Evolutionary conservation across 1,140 invertebrate species (phyloP), one percentile per base, ranked within the genome.

Genomic region (Epicauta chinensis): DNA sequence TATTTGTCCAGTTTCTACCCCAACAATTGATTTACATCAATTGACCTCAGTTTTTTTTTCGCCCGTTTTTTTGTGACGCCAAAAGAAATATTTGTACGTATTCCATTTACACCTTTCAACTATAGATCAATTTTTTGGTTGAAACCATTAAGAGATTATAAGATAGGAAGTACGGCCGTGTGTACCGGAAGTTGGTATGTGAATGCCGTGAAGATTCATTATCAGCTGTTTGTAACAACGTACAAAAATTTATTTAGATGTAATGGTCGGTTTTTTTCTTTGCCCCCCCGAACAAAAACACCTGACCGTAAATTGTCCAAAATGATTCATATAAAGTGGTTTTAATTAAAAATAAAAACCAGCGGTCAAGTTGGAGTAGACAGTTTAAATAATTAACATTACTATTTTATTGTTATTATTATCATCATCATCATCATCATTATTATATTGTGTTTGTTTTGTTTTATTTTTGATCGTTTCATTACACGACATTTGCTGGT

Each of bases 1-100:
- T 59, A 59, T 61, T 63, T 60, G 62, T 63, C 57, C 59, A 52
- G 51, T 37, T 58, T 23, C 23, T 44, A 51, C 43, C 49, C 55
- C 40, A 44, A 39, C 62, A 61, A 63, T 63, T 63, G 62, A 63
- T 63, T 63, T 61, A 63, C 62, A 63, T 63, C 51, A 59, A 60
- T 57, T 42, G 45, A 44, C 53, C 40, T 17, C 34, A 47, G 38
- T 56, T 61, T 61, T 59, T 61, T 39, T 11, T 29, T 15, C 12
- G 30, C 31, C 34, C 34, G 11, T 23, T 43, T 16, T 32, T 31
- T 11, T 17, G 31, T 34, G 40, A 15, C 37, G 14, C 13, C 14
- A 39, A 15, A 39, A 14, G 13, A 30, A 42, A 30, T 16, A 15
- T 29, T 30, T 34, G 29, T 44, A 32, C 14, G 10, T 23, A 23